phyloP scores from a whole-genome alignment of 1,140 invertebrate genomes.

The Ostrea edulis region DNA sequence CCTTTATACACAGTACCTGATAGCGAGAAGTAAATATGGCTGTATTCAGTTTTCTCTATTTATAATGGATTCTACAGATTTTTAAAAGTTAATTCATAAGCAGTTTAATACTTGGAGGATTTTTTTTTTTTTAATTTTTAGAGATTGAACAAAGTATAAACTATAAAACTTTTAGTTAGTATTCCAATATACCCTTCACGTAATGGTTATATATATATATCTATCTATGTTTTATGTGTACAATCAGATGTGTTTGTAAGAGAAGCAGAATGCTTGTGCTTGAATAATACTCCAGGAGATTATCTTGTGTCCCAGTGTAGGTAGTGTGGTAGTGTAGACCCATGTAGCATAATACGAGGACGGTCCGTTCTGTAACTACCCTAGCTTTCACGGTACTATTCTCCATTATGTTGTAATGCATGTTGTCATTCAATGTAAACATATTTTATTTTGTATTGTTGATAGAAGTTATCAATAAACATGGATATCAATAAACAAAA shows the following conservation, averaged over 20 bases:
- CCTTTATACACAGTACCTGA: no score
- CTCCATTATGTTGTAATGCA: slow-evolving; percentile 21
- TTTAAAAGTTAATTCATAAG: no score
- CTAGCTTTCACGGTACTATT: neutral
- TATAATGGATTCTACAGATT: no score
- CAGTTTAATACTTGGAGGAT: no score
- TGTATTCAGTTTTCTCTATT: no score
- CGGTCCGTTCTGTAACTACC: neutral
- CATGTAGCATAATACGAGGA: slow-evolving; percentile 23
- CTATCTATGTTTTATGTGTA: neutral
- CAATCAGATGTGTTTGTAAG: slow-evolving; percentile 14
- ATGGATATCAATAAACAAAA: slow-evolving; percentile 26
- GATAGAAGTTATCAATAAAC: slow-evolving; percentile 14
- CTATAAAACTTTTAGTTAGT: neutral
- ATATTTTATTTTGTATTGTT: slow-evolving; percentile 28
- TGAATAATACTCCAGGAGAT: slow-evolving; percentile 35
- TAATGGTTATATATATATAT: neutral
- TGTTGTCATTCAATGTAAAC: slow-evolving; percentile 15
- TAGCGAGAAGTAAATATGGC: no score
- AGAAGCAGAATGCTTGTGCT: neutral
- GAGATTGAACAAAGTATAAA: neutral
- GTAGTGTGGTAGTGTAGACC: neutral
- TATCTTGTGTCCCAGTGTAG: slow-evolving; percentile 8
- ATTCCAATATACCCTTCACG: neutral
- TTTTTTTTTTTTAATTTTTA: no score